Percentiles rank a stretch among this genome's conserved stretches.
These are phyloP conservation scores for Phrynocephalus forsythii DNA, from an alignment of 2,797 vertebrate species.

Conservation along the genomic window DNA sequence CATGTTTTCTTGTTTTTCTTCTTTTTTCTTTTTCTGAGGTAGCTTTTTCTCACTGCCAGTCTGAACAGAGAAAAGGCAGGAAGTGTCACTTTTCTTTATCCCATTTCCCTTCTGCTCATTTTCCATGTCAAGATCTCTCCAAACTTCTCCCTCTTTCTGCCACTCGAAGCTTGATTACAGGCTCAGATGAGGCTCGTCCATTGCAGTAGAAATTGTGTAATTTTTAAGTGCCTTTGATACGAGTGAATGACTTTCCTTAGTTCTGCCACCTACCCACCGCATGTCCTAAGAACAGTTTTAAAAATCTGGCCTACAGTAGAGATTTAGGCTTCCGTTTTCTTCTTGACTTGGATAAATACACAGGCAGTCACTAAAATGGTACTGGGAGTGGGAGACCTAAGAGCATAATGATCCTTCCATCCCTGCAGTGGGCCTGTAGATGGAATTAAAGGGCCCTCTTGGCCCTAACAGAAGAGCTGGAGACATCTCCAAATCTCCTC, in stretches of 20 bases:
- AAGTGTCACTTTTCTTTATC: too few species aligned
- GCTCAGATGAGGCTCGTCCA: not conserved
- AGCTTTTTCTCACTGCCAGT: not conserved
- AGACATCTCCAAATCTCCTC: too few species aligned
- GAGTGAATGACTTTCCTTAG: not conserved
- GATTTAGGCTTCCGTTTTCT: not conserved
- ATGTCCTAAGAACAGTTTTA: too few species aligned
- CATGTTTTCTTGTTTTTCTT: not conserved
- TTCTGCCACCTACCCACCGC: not conserved
- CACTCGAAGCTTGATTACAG: not conserved
- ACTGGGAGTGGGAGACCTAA: too few species aligned
- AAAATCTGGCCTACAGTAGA: not conserved
- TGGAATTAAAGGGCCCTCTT: not conserved
- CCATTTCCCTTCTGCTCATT: not conserved
- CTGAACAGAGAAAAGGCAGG: not conserved
- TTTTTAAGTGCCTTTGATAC: too few species aligned
- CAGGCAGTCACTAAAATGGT: too few species aligned
- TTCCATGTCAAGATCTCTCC: not conserved
- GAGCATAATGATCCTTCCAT: not conserved
- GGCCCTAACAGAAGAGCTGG: too few species aligned
- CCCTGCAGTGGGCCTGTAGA: not conserved
- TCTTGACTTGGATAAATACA: not conserved
- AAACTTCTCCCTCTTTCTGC: not conserved
- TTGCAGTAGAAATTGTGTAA: not conserved
- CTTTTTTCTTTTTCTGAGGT: not conserved